These are phyloP conservation scores for Synaphobranchus kaupii DNA, from an alignment of 2,797 vertebrate species.

Conservation along the genomic window DNA sequence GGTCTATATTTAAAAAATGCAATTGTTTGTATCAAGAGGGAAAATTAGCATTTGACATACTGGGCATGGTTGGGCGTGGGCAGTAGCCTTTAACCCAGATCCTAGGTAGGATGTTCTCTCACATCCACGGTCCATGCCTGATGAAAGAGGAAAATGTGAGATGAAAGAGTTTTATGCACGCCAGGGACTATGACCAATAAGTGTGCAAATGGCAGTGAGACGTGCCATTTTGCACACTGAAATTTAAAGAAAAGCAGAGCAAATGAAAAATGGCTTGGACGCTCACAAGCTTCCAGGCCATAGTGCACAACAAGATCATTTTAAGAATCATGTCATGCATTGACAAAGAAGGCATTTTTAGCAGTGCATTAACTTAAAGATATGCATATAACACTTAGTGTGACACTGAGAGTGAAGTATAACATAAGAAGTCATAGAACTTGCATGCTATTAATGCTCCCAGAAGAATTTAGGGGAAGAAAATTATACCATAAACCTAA, in stretches of 20 bases:
- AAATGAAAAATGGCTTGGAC: not conserved
- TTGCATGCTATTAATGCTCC: not conserved
- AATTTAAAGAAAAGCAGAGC: not conserved
- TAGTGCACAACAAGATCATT: not conserved
- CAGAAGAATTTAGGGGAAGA: not conserved
- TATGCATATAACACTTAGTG: not conserved
- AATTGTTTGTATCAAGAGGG: too few relatives aligned
- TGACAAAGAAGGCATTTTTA: not conserved
- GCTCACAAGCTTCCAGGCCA: not conserved
- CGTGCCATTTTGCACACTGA: not conserved
- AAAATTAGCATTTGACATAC: not conserved
- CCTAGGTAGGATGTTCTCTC: not conserved
- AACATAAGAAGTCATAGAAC: not conserved
- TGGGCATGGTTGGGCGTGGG: not conserved
- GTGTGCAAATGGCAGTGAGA: not conserved
- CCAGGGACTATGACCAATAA: not conserved
- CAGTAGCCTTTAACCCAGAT: not conserved
- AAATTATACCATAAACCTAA: not conserved
- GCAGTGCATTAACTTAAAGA: not conserved
- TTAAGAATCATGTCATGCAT: not conserved
- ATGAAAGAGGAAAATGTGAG: not conserved
- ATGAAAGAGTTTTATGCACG: conserved; percentile 5
- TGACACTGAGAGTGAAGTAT: not conserved
- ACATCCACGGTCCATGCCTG: not conserved
- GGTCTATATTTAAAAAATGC: too few relatives aligned